phyloP scores from a whole-genome alignment of 1,140 invertebrate genomes.

The Scylla paramamosain region DNA sequence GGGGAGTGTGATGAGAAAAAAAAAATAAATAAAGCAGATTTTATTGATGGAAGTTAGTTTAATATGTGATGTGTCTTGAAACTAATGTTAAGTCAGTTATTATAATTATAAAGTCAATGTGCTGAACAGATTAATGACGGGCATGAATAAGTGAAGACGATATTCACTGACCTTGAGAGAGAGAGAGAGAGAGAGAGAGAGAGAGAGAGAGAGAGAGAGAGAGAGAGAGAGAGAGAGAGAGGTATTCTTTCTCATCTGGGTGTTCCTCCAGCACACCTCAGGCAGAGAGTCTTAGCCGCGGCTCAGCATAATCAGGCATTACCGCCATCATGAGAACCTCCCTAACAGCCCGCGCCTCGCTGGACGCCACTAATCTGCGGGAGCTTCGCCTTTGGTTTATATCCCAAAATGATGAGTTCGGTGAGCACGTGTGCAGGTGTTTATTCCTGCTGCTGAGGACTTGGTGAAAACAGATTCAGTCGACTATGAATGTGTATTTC shows the following conservation, averaged over 20 bases:
- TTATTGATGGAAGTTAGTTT: no score
- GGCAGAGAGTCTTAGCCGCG: background rate
- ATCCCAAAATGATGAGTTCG: background rate
- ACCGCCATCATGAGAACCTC: background rate
- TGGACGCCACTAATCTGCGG: background rate
- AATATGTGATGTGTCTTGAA: no score
- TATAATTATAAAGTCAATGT: no score
- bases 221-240: background rate
- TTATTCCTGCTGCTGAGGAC: background rate
- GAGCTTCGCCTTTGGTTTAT: background rate
- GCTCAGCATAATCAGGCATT: background rate
- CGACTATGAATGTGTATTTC: no score
- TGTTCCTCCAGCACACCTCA: background rate
- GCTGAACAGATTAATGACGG: no score
- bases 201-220: slow-evolving; percentile 58
- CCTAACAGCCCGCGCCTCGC: background rate
- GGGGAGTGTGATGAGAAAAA: background rate
- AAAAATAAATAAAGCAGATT: no score
- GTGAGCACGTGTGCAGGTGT: background rate
- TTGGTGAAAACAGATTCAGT: no score
- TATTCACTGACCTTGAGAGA: no score
- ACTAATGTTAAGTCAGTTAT: no score
- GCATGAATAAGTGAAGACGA: no score
- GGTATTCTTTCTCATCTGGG: background rate
- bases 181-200: slow-evolving; percentile 32